These are phyloP conservation scores for Suillia variegata DNA, from an alignment of 2,888 invertebrate species.

Conservation along the genomic window DNA sequence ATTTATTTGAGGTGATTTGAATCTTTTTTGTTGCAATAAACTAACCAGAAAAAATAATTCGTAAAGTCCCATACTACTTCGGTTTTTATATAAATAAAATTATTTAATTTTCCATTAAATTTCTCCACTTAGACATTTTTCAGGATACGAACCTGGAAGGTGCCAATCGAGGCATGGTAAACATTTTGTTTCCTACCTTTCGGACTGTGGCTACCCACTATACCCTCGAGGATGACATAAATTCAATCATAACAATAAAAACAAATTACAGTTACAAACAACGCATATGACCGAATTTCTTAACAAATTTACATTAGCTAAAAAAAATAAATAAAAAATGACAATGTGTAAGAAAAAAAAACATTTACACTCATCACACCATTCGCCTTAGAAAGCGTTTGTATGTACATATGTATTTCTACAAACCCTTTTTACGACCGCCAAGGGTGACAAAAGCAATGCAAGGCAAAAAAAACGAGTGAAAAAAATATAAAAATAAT, in stretches of 20 bases:
- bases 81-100: too few relatives aligned
- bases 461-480: not conserved
- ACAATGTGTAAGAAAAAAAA: slow-evolving; percentile 27
- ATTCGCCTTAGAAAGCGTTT: slow-evolving; percentile 7
- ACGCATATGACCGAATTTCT: slow-evolving; percentile 42
- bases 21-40: too few relatives aligned
- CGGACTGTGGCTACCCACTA: too few relatives aligned
- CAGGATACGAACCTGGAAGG: too few relatives aligned
- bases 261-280: slow-evolving; percentile 48
- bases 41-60: too few relatives aligned
- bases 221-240: too few relatives aligned
- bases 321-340: slow-evolving; percentile 18
- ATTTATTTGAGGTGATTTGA: too few relatives aligned
- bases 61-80: too few relatives aligned
- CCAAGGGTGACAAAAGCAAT: slow-evolving; percentile 16
- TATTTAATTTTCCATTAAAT: too few relatives aligned
- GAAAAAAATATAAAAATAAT: slow-evolving; percentile 34
- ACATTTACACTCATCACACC: slow-evolving; percentile 26
- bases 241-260: slow-evolving; percentile 38
- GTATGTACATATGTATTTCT: not conserved
- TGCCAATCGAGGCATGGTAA: too few relatives aligned
- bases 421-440: slow-evolving; percentile 15
- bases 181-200: too few relatives aligned
- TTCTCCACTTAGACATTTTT: too few relatives aligned
- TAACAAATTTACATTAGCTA: slow-evolving; percentile 20